Evolutionary conservation across 2,113 vertebrate species (phyloP), one percentile per base, ranked within the genome.

Genomic region (Odocoileus hemionus): DNA sequence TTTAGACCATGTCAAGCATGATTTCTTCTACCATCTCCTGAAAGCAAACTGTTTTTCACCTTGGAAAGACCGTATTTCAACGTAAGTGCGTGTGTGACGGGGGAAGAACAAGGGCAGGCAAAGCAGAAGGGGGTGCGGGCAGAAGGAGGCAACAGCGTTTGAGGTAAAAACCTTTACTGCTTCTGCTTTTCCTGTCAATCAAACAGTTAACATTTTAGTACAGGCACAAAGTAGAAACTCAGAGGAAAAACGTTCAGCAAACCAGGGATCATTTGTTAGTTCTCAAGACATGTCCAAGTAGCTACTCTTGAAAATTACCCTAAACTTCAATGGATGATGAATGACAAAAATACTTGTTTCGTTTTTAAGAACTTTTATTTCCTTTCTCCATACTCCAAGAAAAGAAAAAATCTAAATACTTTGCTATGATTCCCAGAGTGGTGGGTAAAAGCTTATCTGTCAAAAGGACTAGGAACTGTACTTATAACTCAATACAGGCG

Each of bases 351-450:
- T n/a, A 47, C 17, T 26, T 94, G n/a, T 79, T 93, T 92, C 54
- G 95, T 89, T 87, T 83, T 83, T 39, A 91, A 84, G 33, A 94
- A 91, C 7, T 83, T 89, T 87, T 91, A 80, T 61, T 83, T 88
- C 36, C 13, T 55, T 70, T 86, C 89, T 89, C 39, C 23, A 78
- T 95, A 86, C 30, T 67, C 55, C 26, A 91, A 89, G 43, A 86
- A 61, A 95, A 94, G 45, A 94, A 94, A 92, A 70, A n/a, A 28
- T 26, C 47, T 86, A 96, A 83, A 94, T 60, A 96, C 89, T 67
- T 30, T 86, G 88, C 84, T 55, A 86, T 90, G 50, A 39, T 79
- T 95, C 70, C 61, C 36, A 87, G 36, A 52, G 8, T 33, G 9
- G 25, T 21, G 5, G n/a, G 14, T 26, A 25, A 93, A 97, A 96